Conservation (phyloP, 2,888 invertebrate species). For the Agrochola lychnidis region DNA sequence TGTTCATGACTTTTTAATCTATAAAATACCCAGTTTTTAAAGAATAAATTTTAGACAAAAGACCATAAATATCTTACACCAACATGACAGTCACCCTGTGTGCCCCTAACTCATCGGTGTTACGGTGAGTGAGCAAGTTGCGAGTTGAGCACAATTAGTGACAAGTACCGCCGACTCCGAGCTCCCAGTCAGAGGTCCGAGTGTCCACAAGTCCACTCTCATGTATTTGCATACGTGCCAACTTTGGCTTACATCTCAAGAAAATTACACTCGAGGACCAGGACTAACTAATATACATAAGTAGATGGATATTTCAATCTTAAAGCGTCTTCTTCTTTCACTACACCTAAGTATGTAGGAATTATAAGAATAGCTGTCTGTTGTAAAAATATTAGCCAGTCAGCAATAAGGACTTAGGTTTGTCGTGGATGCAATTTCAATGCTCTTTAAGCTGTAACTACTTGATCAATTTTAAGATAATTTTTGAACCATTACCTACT, state of each 20-base stretch:
- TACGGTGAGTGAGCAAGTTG: constrained; percentile 67
- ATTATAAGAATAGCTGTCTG: not conserved
- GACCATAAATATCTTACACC: not conserved
- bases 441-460: not conserved
- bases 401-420: not conserved
- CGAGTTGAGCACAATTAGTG: constrained; percentile 71
- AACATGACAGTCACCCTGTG: constrained; percentile 28
- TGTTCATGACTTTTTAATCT: not conserved
- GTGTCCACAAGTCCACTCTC: constrained; percentile 57
- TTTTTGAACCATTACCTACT: not conserved
- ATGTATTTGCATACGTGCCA: constrained; percentile 69
- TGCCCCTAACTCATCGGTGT: constrained; percentile 15
- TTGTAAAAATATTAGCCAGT: not conserved
- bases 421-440: not conserved
- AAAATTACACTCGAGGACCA: constrained; percentile 29
- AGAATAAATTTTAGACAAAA: not conserved
- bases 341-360: not conserved
- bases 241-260: constrained; percentile 44
- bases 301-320: not conserved
- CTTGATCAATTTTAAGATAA: not conserved
- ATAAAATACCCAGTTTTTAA: not conserved
- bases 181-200: constrained; percentile 52
- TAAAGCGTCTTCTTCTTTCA: not conserved
- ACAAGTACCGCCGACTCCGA: constrained; percentile 47
- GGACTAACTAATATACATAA: constrained; percentile 1